Evolutionary conservation across 2,113 vertebrate species (phyloP), one percentile per base, ranked within the genome.

Genomic region (Hirundichthys speculiger): DNA sequence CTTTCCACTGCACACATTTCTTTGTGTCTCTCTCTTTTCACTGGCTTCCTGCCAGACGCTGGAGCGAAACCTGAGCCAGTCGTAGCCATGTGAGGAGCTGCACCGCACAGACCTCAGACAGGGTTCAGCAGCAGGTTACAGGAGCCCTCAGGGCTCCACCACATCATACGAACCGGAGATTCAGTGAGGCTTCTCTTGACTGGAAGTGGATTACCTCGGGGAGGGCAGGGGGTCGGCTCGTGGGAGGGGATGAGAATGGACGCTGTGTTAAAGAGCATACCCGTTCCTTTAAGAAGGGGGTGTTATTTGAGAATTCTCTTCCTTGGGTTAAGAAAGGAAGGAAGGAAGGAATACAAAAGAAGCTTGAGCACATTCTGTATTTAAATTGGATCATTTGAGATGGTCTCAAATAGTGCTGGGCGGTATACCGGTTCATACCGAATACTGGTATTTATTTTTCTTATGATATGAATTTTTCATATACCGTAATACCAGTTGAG

Each of bases 101-200:
- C 5, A 20, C 52, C 48, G 70, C 56, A 30, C 70, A 75, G 83
- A 83, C 76, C 86, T 78, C 58, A 86, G 84, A 53, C 71, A 77
- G 77, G 51, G 87, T 89, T 90, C 90, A 91, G 71, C 79, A 55
- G 71, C 24, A 65, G 90, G 84, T 87, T 86, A 84, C 57, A 74
- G 78, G 73, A 75, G 67, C 86, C 87, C 76, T 61, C 54, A 34
- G 79, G 86, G 75, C 83, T 76, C 42, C 49, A 63, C 67, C 66
- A 48, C 77, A 77, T 79, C 75, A 89, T 72, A 83, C 83, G 52
- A 73, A 56, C 61, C 8, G 45, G 74, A 67, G 56, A 56, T 47
- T 77, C 71, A 83, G 73, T 59, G 70, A 76, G 69, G 62, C 61
- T 79, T 71, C 66, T 80, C 25, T 73, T 40, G 59, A 75, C 58